Conservation (phyloP, 2,113 vertebrate genomes). For the Macrotis lagotis region DNA sequence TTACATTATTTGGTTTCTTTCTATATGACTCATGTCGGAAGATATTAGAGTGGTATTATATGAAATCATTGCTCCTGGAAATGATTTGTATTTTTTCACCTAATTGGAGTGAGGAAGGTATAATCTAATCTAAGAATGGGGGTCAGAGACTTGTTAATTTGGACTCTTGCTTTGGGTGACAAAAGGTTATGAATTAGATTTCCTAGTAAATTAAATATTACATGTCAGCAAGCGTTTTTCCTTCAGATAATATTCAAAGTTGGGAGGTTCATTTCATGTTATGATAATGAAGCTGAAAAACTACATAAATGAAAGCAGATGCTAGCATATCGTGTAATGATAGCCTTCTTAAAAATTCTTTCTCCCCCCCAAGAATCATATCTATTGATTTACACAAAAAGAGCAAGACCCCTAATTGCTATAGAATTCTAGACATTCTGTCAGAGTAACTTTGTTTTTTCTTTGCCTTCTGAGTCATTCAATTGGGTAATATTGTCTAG, state of each 20-base stretch:
- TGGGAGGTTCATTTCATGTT: constrained; percentile 12
- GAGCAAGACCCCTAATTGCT: constrained; percentile 10
- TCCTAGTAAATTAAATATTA: background rate
- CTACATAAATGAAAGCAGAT: constrained; percentile 16
- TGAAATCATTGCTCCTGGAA: background rate
- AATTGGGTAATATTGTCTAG: constrained; percentile 40
- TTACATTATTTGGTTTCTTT: background rate
- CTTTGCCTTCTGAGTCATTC: constrained; percentile 59
- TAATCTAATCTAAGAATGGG: background rate
- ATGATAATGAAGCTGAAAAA: background rate
- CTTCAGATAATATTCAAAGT: background rate
- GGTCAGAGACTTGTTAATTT: background rate
- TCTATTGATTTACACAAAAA: background rate
- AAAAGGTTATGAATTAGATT: background rate
- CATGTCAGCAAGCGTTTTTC: background rate
- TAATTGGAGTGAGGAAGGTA: background rate
- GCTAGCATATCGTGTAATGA: background rate
- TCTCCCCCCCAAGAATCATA: background rate
- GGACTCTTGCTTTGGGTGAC: background rate
- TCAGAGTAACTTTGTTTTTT: constrained; percentile 25
- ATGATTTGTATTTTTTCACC: background rate
- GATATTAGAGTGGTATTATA: background rate
- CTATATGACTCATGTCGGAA: background rate
- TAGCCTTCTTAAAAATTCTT: background rate
- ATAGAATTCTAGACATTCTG: constrained; percentile 39